phyloP scores from a whole-genome alignment of 1,140 invertebrate genomes.

The Aphelenchoides fujianensis region DNA sequence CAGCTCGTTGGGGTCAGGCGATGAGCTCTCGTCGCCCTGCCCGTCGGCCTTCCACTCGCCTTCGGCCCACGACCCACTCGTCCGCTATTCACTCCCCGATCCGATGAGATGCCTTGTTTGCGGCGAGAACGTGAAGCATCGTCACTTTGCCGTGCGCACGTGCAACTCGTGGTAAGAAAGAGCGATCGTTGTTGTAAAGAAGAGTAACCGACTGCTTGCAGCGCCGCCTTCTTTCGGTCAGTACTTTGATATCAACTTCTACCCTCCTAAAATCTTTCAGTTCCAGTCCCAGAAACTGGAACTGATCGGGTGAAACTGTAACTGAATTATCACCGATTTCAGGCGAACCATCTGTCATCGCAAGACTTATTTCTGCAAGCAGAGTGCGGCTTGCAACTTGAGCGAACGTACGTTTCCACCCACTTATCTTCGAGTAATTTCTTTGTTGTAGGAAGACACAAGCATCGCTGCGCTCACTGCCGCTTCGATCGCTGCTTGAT shows the following conservation, averaged over 20 bases:
- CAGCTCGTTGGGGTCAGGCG: not conserved
- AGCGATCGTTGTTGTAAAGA: no score
- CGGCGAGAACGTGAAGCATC: not conserved
- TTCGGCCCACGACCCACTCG: no score
- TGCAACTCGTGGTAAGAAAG: not conserved
- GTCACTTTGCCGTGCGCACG: no score
- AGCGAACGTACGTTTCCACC: not conserved
- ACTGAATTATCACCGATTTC: no score
- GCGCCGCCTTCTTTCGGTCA: not conserved
- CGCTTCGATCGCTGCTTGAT: not conserved
- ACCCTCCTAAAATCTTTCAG: no score
- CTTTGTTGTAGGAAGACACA: not conserved
- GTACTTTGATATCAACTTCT: no score
- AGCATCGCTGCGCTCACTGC: slow-evolving; percentile 9
- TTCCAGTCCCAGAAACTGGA: no score
- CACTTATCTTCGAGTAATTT: no score
- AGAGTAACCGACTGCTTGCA: no score
- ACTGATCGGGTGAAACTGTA: no score
- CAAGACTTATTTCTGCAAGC: not conserved
- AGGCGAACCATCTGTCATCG: not conserved
- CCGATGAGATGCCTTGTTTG: not conserved
- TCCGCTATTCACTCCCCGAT: no score
- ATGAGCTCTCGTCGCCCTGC: not conserved
- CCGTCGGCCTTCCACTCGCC: not conserved
- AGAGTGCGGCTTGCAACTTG: not conserved